A percentile compares a stretch with the other conserved stretches of the same genome.
phyloP scores from a whole-genome alignment of 1,140 invertebrate genomes.

The Neoseiulus cucumeris region DNA sequence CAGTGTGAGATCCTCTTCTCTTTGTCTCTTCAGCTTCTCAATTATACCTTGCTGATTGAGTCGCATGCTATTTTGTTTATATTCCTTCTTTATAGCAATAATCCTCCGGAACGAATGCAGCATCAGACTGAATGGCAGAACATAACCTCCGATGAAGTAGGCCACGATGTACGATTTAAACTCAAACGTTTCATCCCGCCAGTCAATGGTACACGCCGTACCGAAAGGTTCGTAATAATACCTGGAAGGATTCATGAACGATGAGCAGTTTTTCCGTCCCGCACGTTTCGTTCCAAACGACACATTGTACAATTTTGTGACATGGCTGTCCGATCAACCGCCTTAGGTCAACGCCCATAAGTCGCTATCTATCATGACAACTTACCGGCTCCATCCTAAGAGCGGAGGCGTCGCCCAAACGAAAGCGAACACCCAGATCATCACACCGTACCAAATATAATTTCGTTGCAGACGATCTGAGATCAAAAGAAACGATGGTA shows the following conservation, averaged over 20 bases:
- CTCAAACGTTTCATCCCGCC: conserved; percentile 17
- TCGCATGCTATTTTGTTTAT: not conserved
- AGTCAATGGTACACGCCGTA: conserved; percentile 20
- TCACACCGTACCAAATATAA: not conserved
- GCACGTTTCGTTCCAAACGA: not conserved
- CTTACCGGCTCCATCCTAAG: conserved; percentile 19
- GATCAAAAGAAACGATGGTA: no score
- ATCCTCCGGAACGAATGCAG: not conserved
- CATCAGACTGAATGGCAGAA: conserved; percentile 16
- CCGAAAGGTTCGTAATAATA: conserved; percentile 17
- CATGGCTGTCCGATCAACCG: not conserved
- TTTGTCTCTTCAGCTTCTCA: not conserved
- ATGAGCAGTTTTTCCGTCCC: no score
- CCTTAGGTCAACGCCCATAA: not conserved
- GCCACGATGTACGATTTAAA: conserved; percentile 19
- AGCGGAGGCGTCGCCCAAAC: conserved; percentile 20
- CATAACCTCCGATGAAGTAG: conserved; percentile 17
- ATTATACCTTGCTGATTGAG: not conserved
- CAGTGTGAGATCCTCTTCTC: conserved; percentile 14
- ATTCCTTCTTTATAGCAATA: not conserved
- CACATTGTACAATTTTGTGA: no score
- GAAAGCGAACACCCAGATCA: conserved; percentile 17
- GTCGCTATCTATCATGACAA: not conserved
- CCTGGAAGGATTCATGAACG: conserved; percentile 1
- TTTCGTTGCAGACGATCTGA: not conserved